phyloP scores from a whole-genome alignment of 2,888 invertebrate genomes.

The Dryomyza anilis region DNA sequence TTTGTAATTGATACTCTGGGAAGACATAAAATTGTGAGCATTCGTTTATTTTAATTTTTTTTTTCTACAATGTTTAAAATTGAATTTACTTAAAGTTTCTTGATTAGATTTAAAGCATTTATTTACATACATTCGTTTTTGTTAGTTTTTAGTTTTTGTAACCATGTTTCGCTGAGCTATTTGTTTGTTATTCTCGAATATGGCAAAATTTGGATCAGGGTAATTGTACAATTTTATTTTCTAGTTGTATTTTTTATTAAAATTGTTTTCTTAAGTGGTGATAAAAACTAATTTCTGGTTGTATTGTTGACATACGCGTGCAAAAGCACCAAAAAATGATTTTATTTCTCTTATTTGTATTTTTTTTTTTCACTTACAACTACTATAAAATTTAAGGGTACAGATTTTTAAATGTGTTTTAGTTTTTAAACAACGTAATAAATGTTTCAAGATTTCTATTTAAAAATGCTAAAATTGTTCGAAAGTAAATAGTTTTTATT shows the following conservation, averaged over 20 bases:
- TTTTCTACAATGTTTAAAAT: conserved; percentile 16
- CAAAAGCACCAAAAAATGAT: conserved; percentile 13
- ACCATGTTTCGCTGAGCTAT: background rate
- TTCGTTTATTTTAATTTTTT: conserved; percentile 8
- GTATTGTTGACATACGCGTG: background rate
- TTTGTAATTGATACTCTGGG: conserved; percentile 27
- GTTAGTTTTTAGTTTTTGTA: background rate
- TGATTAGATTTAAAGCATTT: background rate
- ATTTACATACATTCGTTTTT: background rate
- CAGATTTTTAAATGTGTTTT: background rate
- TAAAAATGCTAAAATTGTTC: background rate
- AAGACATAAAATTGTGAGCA: conserved; percentile 39
- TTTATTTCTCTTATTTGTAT: no score
- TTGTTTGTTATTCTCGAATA: no score
- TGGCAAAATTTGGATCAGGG: background rate
- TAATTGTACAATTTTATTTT: background rate
- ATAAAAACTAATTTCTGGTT: background rate
- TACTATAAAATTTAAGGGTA: background rate
- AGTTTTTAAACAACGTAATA: no score
- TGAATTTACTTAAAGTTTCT: no score
- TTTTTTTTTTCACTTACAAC: background rate
- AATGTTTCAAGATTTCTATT: background rate
- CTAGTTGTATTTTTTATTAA: background rate
- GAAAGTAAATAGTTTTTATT: conserved; percentile 3
- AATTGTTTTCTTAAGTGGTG: background rate